Conservation (phyloP, 2,113 vertebrate genomes). For the Coturnix japonica region DNA sequence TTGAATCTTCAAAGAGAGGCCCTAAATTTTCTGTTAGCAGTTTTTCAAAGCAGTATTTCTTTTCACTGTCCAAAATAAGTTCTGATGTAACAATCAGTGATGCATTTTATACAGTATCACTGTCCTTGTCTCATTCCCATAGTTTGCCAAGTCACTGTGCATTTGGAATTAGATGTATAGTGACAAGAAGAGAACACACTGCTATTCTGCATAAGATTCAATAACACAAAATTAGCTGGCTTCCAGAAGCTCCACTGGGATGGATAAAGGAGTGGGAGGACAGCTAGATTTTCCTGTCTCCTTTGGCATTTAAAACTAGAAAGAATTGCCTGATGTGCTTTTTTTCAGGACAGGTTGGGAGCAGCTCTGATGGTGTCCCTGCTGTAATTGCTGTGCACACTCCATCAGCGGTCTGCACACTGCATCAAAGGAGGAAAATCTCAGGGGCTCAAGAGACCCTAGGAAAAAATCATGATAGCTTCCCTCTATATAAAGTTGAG, state of each 20-base stretch:
- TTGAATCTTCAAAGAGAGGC: not conserved
- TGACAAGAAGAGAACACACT: not conserved
- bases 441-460: not conserved
- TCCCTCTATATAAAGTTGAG: not conserved
- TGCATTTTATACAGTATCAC: not conserved
- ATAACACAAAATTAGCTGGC: not conserved
- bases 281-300: not conserved
- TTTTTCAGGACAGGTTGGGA: not conserved
- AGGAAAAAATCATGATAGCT: not conserved
- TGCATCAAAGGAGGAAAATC: not conserved
- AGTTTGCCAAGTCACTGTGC: not conserved
- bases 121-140: not conserved
- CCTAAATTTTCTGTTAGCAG: not conserved
- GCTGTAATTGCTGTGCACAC: rapidly evolving
- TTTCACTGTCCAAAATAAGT: not conserved
- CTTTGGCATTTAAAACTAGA: not conserved
- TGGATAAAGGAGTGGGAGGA: not conserved
- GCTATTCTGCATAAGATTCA: not conserved
- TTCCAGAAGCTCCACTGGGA: not conserved
- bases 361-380: not conserved
- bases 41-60: not conserved
- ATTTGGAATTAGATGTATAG: not conserved
- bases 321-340: not conserved
- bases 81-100: not conserved
- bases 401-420: not conserved